These are phyloP conservation scores for Polyergus mexicanus DNA, from an alignment of 1,140 invertebrate genomes.

Conservation along the genomic window DNA sequence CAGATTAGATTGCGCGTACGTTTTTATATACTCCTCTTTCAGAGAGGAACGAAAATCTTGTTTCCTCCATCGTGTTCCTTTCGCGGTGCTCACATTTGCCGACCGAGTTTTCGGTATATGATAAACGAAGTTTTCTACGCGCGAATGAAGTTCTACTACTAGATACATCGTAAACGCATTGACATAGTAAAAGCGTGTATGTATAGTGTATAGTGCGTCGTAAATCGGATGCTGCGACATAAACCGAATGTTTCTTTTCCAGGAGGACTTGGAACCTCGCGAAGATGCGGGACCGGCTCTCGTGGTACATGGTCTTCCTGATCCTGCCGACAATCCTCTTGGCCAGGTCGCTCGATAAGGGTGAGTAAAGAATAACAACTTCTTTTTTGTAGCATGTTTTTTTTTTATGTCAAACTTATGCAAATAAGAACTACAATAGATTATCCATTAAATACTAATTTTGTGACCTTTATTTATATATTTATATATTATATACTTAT, in stretches of 20 bases:
- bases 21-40: conserved; percentile 13
- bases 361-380: conserved; percentile 71
- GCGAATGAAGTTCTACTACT: conserved; percentile 6
- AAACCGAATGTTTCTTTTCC: conserved; percentile 56
- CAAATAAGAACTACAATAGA: not conserved
- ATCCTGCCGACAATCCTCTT: conserved; percentile 85
- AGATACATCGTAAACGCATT: not conserved
- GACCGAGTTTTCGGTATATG: conserved; percentile 24
- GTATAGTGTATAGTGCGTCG: not conserved
- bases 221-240: conserved; percentile 43
- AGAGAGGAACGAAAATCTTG: conserved; percentile 8
- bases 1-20: conserved; percentile 16
- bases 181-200: not conserved
- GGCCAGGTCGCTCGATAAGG: conserved; percentile 86
- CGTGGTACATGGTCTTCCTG: conserved; percentile 86
- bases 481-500: conserved; percentile 2
- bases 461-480: not conserved
- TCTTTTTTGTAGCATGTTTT: not conserved
- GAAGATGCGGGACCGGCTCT: conserved; percentile 86
- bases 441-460: not conserved
- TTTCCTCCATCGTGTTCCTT: conserved; percentile 13
- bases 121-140: not conserved
- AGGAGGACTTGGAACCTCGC: conserved; percentile 80
- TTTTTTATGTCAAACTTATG: not conserved
- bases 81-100: not conserved